Base-by-base conservation (phyloP, 1,140 invertebrate species). In the Drosophila sturtevanti region DNA sequence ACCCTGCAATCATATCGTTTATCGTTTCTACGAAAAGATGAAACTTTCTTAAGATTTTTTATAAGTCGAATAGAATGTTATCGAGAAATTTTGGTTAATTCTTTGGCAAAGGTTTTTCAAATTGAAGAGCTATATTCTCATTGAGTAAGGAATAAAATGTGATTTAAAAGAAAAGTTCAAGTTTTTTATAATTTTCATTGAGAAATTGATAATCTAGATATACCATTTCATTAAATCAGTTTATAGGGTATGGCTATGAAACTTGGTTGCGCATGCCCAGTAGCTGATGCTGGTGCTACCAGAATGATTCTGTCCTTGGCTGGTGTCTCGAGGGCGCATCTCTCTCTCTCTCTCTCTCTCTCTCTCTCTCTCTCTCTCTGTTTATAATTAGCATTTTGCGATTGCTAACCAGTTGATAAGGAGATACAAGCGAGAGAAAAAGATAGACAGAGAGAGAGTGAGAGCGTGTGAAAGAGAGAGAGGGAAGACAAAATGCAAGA, bases 371-470 rank as follows among this genome's bases (percentile, higher is more conserved):
- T 24, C 79, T 55, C 84, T 79, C 79, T 48, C 41, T 48, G 84
- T 84, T 84, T 87, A 87, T 87, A 87, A 87, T 87, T 87, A 87
- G 84, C 84, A 89, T 87, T 87, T 89, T 79, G 76, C 81, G 81
- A 85, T 85, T 85, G 80, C 72, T 62, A 62, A 63, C 51, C 64
- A 72, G 68, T 89, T 77, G 84, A 89, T 89, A 87, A 82, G 76
- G 62, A 54, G 41, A 48, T 16, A 48, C 41, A 48, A 21, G 41
- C 41, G 41, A 48, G 16, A 16, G 16, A 48, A 12, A 35, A 16
- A 44, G 41, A 44, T 16, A 18, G 41, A 44, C 14, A 44, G 58
- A 48, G 51, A 35, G 54, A 65, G 66, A 44, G 41, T 18, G 41
- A 44, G 16, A 44, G 41, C 14, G 38, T n/a, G n/a, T n/a, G 12